Percentiles rank a stretch among this genome's conserved stretches.
phyloP scores from a whole-genome alignment of 1,140 invertebrate genomes.

The Trachymyrmex septentrionalis region DNA sequence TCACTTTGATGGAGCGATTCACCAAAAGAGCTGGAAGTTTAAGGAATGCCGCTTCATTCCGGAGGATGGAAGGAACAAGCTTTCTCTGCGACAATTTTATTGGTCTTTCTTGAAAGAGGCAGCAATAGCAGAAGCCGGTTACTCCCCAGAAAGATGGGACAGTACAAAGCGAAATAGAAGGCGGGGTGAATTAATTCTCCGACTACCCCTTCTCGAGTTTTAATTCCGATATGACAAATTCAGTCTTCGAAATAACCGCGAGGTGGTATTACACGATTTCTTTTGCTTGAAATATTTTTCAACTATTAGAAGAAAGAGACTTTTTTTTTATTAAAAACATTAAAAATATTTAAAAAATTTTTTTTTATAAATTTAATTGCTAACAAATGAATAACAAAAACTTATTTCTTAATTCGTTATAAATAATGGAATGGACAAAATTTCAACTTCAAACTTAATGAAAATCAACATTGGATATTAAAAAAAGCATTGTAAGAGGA shows the following conservation, averaged over 20 bases:
- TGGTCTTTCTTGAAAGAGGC: constrained; percentile 77
- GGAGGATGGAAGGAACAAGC: constrained; percentile 61
- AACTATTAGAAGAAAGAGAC: neutral
- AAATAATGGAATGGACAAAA: neutral
- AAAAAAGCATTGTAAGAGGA: neutral
- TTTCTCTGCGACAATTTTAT: constrained; percentile 75
- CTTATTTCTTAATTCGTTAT: neutral
- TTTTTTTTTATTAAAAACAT: neutral
- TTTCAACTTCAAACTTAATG: neutral
- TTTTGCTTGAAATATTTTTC: neutral
- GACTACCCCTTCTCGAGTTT: constrained; percentile 27
- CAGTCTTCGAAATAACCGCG: constrained; percentile 17
- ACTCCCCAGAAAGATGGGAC: constrained; percentile 69
- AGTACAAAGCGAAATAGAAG: constrained; percentile 24
- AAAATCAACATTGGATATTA: neutral
- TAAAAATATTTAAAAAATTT: neutral
- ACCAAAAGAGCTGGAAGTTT: constrained; percentile 20
- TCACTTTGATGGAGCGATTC: neutral
- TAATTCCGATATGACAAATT: constrained; percentile 29
- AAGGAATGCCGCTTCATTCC: constrained; percentile 26
- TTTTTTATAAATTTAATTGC: neutral
- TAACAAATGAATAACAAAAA: constrained; percentile 2
- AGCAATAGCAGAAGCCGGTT: constrained; percentile 61
- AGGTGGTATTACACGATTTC: neutral
- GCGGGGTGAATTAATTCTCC: constrained; percentile 36